Evolutionary conservation across 2,113 vertebrate species (phyloP).

Genomic region (Pomatorhinus ruficollis): DNA sequence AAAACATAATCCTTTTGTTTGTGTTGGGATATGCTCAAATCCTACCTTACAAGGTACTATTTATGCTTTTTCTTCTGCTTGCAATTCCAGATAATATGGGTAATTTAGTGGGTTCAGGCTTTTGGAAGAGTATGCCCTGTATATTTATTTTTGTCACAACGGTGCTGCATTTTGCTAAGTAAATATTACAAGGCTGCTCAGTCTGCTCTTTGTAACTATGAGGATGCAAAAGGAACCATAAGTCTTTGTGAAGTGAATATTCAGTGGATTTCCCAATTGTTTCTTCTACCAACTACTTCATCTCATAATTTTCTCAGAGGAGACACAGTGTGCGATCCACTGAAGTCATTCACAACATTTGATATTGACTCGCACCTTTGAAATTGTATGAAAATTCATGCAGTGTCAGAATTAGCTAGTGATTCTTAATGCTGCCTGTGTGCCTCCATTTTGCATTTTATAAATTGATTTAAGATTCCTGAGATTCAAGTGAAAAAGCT

Average conservation of each 20-base stretch:
- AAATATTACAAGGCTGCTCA: background rate
- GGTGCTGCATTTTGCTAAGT: background rate
- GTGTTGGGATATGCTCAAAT: background rate
- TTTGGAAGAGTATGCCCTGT: background rate
- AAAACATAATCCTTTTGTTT: background rate
- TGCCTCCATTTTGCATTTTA: background rate
- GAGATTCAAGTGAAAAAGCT: background rate
- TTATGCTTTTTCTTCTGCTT: background rate
- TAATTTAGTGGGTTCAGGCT: background rate
- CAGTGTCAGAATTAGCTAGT: constrained; percentile 39
- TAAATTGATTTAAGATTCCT: constrained; percentile 28
- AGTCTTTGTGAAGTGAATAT: background rate
- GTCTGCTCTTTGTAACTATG: background rate
- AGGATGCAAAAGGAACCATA: background rate
- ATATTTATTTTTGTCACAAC: background rate
- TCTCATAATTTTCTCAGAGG: background rate
- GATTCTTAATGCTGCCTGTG: constrained; percentile 9
- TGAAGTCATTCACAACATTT: constrained; percentile 23
- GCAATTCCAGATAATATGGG: background rate
- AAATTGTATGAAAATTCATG: constrained; percentile 60
- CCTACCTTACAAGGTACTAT: background rate
- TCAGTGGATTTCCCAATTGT: background rate
- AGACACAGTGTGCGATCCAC: background rate
- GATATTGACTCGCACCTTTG: constrained; percentile 12
- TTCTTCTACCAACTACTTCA: background rate